Base-by-base conservation (phyloP, 2,797 vertebrate species). In the Sebastes oblongus region DNA sequence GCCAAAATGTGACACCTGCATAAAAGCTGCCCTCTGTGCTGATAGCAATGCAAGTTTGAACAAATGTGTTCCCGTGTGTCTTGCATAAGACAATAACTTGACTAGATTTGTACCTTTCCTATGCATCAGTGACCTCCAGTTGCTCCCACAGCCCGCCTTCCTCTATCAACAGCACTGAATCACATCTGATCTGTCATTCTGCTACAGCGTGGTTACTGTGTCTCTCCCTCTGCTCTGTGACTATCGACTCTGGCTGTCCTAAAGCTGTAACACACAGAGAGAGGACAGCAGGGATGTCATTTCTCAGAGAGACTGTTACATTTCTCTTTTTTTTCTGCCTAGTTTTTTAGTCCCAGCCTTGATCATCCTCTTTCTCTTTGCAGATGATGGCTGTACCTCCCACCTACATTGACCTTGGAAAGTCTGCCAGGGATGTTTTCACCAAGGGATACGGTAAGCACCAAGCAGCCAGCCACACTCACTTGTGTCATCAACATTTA, bases 301-400 rank as follows among this genome's bases (percentile, higher is more conserved):
- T 64, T 29, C 24, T 13, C 20, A 68, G 11, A 58, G 27, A 27
- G 16, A 5, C 36, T 12, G 39, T 22, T 56, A 7, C 16, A 8
- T 66, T 54, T 2, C 4, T 27, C n/a, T 2, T 2, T 46, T 46
- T 68, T 55, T 36, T 27, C 13, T 55, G 11, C 20, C n/a, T 42
- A 46, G 42, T 46, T 39, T 10, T 20, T 54, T 4, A 18, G 10
- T 59, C 27, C 3, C 25, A 61, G 9, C 27, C 1, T 32, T 80
- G 11, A 67, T 55, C 62, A 3, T 77, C 16, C 1, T 29, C 16
- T 70, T 76, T 79, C 30, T 75, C 9, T 60, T 71, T 78, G 70
- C 93, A 97, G 97, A 97, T 94, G 92, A 99, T 99, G 98, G 97
- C 97, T 60, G 95, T 97, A 91, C 98, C 98, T 92, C 98, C 98